These are phyloP conservation scores for Plotosus lineatus DNA, from an alignment of 2,113 vertebrate genomes.

Conservation along the genomic window DNA sequence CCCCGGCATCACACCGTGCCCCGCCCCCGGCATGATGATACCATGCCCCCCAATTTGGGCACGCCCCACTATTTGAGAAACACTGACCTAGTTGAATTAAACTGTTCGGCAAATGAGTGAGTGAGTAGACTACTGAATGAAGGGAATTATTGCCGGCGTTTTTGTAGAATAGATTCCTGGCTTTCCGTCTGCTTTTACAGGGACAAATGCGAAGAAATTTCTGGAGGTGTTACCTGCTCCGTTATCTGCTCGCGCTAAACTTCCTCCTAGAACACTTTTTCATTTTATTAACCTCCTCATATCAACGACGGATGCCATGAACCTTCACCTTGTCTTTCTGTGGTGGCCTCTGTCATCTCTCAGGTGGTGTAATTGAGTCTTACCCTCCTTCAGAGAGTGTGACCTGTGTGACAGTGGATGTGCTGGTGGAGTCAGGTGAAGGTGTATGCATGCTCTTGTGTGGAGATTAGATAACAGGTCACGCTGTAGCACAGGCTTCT, in stretches of 20 bases:
- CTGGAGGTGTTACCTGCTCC: slow-evolving; percentile 85
- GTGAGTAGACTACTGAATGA: neutral
- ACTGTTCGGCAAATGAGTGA: no score
- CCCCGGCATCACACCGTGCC: no score
- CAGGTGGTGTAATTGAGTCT: slow-evolving; percentile 86
- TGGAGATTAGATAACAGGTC: slow-evolving; percentile 81
- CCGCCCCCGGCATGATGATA: no score
- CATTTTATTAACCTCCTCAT: slow-evolving; percentile 23
- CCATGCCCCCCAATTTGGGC: no score
- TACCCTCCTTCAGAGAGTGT: slow-evolving; percentile 75
- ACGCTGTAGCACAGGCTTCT: slow-evolving; percentile 78
- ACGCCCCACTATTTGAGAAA: no score
- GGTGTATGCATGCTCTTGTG: slow-evolving; percentile 75
- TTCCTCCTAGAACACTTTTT: slow-evolving; percentile 87
- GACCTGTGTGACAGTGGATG: slow-evolving; percentile 82
- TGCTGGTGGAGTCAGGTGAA: slow-evolving; percentile 84
- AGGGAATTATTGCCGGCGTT: neutral
- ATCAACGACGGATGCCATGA: neutral
- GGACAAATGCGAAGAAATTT: slow-evolving; percentile 82
- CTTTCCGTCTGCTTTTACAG: slow-evolving; percentile 78
- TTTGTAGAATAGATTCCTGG: neutral
- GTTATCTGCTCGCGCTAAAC: slow-evolving; percentile 81
- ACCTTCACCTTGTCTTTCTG: neutral
- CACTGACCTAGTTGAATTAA: no score
- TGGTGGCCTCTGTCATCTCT: slow-evolving; percentile 7